Conservation (phyloP, 2,113 vertebrate species). For the Aplodontia rufa region DNA sequence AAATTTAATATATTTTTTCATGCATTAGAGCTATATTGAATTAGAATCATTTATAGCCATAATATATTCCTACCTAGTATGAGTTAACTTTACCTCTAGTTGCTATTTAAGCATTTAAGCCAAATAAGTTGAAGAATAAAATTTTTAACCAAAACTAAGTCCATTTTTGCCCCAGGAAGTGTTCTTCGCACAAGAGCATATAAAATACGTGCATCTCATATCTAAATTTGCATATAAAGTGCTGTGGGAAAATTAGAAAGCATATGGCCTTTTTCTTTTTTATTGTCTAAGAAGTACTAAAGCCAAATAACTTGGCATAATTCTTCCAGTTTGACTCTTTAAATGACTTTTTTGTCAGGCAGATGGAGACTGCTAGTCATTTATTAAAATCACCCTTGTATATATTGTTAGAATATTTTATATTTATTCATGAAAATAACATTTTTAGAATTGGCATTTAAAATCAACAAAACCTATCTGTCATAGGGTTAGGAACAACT, state of each 20-base stretch:
- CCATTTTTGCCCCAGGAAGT: constrained; percentile 25
- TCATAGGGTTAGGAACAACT: constrained; percentile 26
- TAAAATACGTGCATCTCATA: constrained; percentile 48
- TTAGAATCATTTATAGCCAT: neutral
- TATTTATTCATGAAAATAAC: constrained; percentile 64
- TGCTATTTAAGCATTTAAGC: neutral
- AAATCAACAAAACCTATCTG: constrained; percentile 38
- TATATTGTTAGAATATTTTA: constrained; percentile 57
- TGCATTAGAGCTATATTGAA: neutral
- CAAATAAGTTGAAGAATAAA: constrained; percentile 2
- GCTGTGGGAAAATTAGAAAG: constrained; percentile 62
- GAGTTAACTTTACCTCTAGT: neutral
- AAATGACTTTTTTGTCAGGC: constrained; percentile 63
- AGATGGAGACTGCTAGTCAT: constrained; percentile 52
- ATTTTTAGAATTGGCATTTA: constrained; percentile 48
- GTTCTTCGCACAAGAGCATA: constrained; percentile 44
- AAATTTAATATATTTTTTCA: neutral
- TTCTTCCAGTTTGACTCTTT: constrained; percentile 57
- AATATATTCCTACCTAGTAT: neutral
- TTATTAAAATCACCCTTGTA: constrained; percentile 65
- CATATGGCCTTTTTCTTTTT: constrained; percentile 64
- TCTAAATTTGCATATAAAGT: constrained; percentile 68
- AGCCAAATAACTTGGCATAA: constrained; percentile 66
- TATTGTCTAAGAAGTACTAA: constrained; percentile 68
- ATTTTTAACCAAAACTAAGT: constrained; percentile 52